Base-by-base conservation (phyloP, 2,797 vertebrate genomes). In the Chrysocyon brachyurus region DNA sequence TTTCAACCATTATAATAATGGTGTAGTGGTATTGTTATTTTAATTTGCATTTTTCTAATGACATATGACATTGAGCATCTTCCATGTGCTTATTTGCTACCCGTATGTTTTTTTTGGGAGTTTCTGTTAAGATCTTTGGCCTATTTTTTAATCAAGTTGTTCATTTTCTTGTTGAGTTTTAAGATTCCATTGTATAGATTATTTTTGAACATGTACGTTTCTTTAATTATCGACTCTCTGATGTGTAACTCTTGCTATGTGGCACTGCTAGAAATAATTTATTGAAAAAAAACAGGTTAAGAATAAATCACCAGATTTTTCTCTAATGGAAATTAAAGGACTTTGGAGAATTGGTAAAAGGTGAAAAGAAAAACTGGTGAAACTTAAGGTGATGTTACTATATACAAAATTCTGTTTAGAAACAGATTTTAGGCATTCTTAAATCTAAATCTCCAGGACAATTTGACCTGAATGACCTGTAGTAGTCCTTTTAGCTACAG, bases 231-330 rank as follows among this genome's bases (percentile, higher is more conserved):
- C 49, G 28, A 9, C 4, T 52, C 26, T 83, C 78, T 72, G 15
- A 63, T 68, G 8, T 79, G n/a, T 94, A 66, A 66, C 17, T 66
- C 22, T 82, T 40, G 24, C 24, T 83, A 2, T 77, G 14, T 91
- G 59, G 12, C 31, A 72, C 52, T 94, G 7, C 12, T 85, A 36
- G 8, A 95, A 92, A 59, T 81, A 85, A 49, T 73, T 61, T 56
- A 68, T 66, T 87, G 17, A 64, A 40, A 70, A 70, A 64, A 78
- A 22, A 14, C 7, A 85, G 24, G 3, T 46, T 75, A 77, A 24
- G 6, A 84, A 73, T 57, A 91, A 73, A 88, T 91, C 14, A 72
- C 28, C 72, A 56, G n/a, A 57, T 49, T 95, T 94, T 56, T 79
- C 21, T 57, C 33, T 87, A 84, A 17, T 79, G 10, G 11, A 5